A percentile compares a stretch with the other conserved stretches of the same genome.
These are phyloP conservation scores for Etia nguti DNA, from an alignment of 2,113 vertebrate genomes.

Conservation along the genomic window DNA sequence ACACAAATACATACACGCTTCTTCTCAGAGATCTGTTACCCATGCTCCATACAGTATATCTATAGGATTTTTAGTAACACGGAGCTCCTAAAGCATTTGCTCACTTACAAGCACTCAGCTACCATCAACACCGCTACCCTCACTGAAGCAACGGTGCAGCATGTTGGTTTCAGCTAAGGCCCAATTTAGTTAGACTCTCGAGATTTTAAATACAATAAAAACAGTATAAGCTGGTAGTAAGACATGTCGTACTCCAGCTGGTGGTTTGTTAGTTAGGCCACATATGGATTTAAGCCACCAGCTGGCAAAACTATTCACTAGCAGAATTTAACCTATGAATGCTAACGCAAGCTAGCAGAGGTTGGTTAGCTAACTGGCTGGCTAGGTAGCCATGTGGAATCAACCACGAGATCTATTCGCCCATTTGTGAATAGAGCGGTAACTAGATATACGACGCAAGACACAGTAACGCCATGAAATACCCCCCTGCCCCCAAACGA, in stretches of 20 bases:
- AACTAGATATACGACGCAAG: background rate
- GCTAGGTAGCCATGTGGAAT: constrained; percentile 61
- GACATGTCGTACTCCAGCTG: background rate
- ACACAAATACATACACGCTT: background rate
- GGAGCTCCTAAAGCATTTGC: background rate
- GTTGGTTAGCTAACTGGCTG: background rate
- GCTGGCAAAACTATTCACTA: background rate
- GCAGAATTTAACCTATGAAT: background rate
- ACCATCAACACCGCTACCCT: background rate
- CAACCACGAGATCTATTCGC: constrained; percentile 20
- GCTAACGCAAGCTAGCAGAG: constrained; percentile 27
- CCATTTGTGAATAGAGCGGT: background rate
- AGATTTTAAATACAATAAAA: background rate
- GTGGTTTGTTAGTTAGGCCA: background rate
- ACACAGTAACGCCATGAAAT: rapidly evolving
- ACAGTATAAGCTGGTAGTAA: background rate
- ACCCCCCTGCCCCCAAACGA: background rate
- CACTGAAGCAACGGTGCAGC: background rate
- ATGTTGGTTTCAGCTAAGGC: constrained; percentile 25
- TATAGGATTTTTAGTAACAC: background rate
- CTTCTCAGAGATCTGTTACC: background rate
- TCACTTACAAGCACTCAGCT: background rate
- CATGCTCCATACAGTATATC: background rate
- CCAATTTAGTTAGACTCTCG: background rate
- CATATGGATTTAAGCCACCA: background rate